A percentile compares a stretch with the other conserved stretches of the same genome.
Conservation (phyloP, 2,113 vertebrate species). For the Paradisaea rubra region DNA sequence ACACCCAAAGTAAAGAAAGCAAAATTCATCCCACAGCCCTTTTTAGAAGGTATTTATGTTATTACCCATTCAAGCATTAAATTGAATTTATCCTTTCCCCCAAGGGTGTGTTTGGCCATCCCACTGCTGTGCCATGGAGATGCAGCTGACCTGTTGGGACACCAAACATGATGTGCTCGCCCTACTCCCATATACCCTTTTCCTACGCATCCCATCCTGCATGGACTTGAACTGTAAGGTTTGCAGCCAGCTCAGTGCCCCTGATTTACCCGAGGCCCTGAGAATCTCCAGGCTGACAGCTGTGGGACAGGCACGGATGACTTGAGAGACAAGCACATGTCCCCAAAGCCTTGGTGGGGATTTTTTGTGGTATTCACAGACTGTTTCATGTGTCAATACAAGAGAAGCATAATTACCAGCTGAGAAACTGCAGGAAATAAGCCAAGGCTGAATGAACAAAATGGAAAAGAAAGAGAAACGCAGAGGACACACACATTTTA, state of each 20-base stretch:
- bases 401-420: constrained; percentile 32
- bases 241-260: not conserved
- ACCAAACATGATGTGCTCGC: accelerated
- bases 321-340: not conserved
- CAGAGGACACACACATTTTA: constrained; percentile 12
- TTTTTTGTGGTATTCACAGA: constrained; percentile 10
- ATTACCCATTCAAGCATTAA: not conserved
- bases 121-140: not conserved
- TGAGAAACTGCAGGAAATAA: constrained; percentile 44
- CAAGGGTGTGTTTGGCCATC: not conserved
- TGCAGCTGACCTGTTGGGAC: not conserved
- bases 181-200: accelerated
- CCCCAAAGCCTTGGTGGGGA: not conserved
- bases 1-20: not conserved
- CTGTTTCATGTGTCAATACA: not conserved
- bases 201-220: not conserved
- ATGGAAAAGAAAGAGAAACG: constrained; percentile 10
- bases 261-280: not conserved
- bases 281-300: not conserved
- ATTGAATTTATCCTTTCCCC: not conserved
- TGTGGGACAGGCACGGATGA: not conserved
- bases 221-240: not conserved
- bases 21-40: not conserved
- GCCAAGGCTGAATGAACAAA: constrained; percentile 10
- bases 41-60: not conserved